Conservation (phyloP, 2,888 invertebrate genomes). For the Rhyacophila evoluta region DNA sequence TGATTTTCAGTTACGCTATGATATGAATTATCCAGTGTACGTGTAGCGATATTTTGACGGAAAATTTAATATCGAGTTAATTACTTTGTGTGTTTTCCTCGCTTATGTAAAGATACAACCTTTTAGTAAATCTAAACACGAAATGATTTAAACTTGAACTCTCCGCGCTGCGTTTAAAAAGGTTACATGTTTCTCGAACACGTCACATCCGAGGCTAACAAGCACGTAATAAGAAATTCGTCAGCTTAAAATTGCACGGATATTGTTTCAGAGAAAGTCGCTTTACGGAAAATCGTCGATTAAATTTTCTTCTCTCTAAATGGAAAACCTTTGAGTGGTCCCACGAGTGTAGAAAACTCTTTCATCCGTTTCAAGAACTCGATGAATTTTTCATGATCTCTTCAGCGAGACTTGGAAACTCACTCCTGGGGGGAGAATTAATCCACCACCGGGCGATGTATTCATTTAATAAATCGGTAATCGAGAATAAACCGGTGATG, state of each 20-base stretch:
- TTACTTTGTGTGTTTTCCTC: too few relatives aligned
- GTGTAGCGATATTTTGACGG: too few relatives aligned
- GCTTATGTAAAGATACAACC: too few relatives aligned
- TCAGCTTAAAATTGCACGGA: neutral
- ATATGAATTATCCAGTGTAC: too few relatives aligned
- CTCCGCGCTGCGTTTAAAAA: too few relatives aligned
- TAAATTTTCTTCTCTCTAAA: neutral
- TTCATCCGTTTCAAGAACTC: neutral
- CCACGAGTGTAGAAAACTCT: neutral
- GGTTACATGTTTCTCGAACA: too few relatives aligned
- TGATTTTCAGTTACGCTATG: too few relatives aligned
- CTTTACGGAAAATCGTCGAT: neutral
- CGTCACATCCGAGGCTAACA: neutral
- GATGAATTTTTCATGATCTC: slow-evolving; percentile 15
- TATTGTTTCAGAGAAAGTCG: neutral
- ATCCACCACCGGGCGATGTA: neutral
- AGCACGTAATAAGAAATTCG: neutral
- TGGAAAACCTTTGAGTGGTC: neutral
- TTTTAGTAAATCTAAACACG: too few relatives aligned
- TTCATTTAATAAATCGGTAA: neutral
- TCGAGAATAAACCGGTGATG: neutral
- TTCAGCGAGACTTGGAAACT: neutral
- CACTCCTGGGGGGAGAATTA: neutral
- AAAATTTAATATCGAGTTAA: too few relatives aligned
- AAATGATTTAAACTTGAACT: too few relatives aligned